Percentiles rank a stretch among this genome's conserved stretches.
Evolutionary conservation across 2,888 invertebrate species (phyloP).

Genomic region (Neuroscelio doddi): DNA sequence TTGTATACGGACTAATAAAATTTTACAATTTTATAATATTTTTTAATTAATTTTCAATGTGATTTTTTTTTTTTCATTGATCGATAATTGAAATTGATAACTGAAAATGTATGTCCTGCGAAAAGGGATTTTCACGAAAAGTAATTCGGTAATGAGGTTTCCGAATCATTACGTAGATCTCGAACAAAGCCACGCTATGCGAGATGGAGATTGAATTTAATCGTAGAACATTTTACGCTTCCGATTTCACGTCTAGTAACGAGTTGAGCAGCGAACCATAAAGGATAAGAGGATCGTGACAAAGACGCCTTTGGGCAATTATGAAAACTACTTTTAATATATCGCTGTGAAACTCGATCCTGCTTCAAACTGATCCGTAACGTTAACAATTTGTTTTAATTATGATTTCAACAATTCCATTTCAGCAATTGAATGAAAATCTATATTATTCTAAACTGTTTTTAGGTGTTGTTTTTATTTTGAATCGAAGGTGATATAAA

Average conservation of each 20-base stretch:
- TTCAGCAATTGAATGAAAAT: no score
- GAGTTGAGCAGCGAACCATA: slow-evolving; percentile 44
- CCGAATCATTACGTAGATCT: slow-evolving; percentile 51
- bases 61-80: slow-evolving; percentile 6
- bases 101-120: slow-evolving; percentile 38
- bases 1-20: no score
- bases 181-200: slow-evolving; percentile 47
- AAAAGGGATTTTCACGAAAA: slow-evolving; percentile 42
- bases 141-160: slow-evolving; percentile 54
- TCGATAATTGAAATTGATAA: slow-evolving; percentile 32
- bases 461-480: no score
- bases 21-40: no score
- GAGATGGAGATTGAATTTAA: slow-evolving; percentile 63
- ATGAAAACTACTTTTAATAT: slow-evolving; percentile 25
- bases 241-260: slow-evolving; percentile 41
- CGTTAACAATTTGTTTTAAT: not conserved
- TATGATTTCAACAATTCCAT: no score
- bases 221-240: slow-evolving; percentile 53
- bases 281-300: slow-evolving; percentile 42
- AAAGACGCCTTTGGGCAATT: slow-evolving; percentile 33
- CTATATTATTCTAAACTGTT: no score
- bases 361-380: slow-evolving; percentile 18
- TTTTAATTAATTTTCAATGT: slow-evolving; percentile 10
- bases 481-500: no score
- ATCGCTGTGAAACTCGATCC: slow-evolving; percentile 15